These are phyloP conservation scores for Corythoichthys haematopterus DNA, from an alignment of 2,113 vertebrate species.

Conservation along the genomic window DNA sequence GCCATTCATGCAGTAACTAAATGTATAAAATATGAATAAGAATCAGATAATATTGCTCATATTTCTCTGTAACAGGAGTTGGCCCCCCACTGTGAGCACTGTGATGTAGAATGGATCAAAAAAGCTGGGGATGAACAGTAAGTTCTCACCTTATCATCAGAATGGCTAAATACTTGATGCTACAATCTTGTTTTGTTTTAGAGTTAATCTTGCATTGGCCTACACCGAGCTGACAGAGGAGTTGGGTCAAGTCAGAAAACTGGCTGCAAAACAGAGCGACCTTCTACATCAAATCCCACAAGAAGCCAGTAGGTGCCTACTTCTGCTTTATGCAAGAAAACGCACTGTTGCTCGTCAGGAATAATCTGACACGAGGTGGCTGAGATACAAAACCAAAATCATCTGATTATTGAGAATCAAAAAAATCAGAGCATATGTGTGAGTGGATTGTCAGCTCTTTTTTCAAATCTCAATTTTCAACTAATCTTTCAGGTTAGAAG, in stretches of 20 bases:
- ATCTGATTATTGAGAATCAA: too few species aligned
- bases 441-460: too few species aligned
- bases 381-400: too few species aligned
- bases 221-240: conserved; percentile 89
- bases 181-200: conserved; percentile 28
- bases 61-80: conserved; percentile 33
- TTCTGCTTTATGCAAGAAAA: background rate
- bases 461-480: too few species aligned
- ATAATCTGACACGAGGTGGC: background rate
- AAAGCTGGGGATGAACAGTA: conserved; percentile 88
- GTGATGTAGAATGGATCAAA: conserved; percentile 86
- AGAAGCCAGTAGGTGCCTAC: conserved; percentile 55
- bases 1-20: too few species aligned
- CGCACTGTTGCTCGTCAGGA: background rate
- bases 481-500: too few species aligned
- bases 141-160: conserved; percentile 52
- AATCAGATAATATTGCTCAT: background rate
- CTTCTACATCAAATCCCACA: conserved; percentile 77
- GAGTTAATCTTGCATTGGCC: conserved; percentile 85
- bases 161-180: background rate
- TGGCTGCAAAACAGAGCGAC: conserved; percentile 79
- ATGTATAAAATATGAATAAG: background rate
- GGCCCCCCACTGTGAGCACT: conserved; percentile 54
- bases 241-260: conserved; percentile 74
- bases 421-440: too few species aligned